A percentile compares a stretch with the other conserved stretches of the same genome.
Conservation (phyloP, 2,888 invertebrate species). For the Cerastis rubricosa region DNA sequence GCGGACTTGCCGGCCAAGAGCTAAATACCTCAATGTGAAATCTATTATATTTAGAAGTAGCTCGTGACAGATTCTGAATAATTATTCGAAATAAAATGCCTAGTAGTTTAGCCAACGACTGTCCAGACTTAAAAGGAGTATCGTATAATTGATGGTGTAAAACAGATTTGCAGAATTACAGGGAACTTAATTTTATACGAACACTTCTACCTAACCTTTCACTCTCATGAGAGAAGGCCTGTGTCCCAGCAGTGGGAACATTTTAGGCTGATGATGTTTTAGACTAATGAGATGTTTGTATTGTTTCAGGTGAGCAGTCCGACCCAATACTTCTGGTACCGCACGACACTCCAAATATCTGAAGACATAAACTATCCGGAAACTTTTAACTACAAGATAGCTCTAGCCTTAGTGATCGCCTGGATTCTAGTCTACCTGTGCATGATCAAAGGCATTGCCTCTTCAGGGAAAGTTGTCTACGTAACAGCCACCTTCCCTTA, state of each 20-base stretch:
- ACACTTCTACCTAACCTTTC: no score
- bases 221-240: no score
- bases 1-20: no score
- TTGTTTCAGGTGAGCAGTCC: conserved; percentile 95
- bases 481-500: conserved; percentile 99
- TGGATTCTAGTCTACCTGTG: conserved; percentile 99
- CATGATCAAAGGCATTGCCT: conserved; percentile 99
- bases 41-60: no score
- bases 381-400: conserved; percentile 97
- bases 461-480: conserved; percentile 98
- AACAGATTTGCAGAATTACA: no score
- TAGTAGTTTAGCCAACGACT: background rate
- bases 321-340: conserved; percentile 98
- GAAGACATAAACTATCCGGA: conserved; percentile 96
- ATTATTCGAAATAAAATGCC: no score
- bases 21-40: no score
- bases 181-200: no score
- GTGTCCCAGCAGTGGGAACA: no score
- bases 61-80: no score
- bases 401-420: conserved; percentile 95
- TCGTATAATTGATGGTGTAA: background rate
- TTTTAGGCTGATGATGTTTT: no score
- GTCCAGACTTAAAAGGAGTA: background rate
- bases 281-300: conserved; percentile 33
- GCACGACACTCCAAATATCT: conserved; percentile 97